Percentiles rank a stretch among this genome's conserved stretches.
Conservation (phyloP, 2,888 invertebrate genomes). For the Chrysolina haemoptera region DNA sequence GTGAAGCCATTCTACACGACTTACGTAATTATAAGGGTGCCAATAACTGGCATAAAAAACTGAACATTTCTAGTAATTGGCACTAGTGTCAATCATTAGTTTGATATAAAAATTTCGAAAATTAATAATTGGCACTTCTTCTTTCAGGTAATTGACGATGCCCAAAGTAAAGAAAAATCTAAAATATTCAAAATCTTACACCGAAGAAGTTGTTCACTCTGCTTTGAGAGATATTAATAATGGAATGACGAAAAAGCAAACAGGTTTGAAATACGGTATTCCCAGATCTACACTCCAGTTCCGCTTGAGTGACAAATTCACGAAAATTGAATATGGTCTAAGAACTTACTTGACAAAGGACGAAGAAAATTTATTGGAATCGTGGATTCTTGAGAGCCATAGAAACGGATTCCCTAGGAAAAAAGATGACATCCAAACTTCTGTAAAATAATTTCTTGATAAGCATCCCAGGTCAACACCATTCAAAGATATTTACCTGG, state of each 20-base stretch:
- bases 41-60: conserved; percentile 1
- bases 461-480: conserved; percentile 31
- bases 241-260: conserved; percentile 2
- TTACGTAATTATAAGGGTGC: conserved; percentile 11
- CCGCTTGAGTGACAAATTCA: conserved; percentile 5
- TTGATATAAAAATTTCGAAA: conserved; percentile 11
- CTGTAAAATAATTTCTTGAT: conserved; percentile 31
- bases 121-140: conserved; percentile 1
- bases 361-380: conserved; percentile 28
- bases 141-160: background rate
- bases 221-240: conserved; percentile 5
- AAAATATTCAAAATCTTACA: conserved; percentile 4
- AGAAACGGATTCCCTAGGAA: conserved; percentile 30
- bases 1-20: conserved; percentile 1
- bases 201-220: background rate
- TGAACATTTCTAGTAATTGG: conserved; percentile 3
- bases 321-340: conserved; percentile 1
- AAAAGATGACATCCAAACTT: conserved; percentile 25
- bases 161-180: background rate
- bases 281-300: conserved; percentile 11
- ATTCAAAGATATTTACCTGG: conserved; percentile 38
- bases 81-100: background rate
- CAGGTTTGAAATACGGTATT: conserved; percentile 5
- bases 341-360: conserved; percentile 4
- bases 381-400: conserved; percentile 27